Base-by-base conservation (phyloP, 2,113 vertebrate genomes). In the Lamprotornis superbus region DNA sequence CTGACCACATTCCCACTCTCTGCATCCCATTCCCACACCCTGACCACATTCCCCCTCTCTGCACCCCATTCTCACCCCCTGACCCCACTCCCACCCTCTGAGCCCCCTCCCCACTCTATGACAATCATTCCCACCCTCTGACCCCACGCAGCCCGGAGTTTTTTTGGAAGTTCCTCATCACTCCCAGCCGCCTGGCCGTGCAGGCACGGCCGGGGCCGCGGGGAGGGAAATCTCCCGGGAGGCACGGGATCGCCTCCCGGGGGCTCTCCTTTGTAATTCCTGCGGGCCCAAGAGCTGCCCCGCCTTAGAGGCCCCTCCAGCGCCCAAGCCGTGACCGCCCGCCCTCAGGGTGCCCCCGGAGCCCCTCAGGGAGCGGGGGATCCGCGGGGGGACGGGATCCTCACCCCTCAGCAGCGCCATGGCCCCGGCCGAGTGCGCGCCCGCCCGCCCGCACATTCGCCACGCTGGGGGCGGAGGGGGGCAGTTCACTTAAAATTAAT, bases 381-480 rank as follows among this genome's bases (percentile, higher is more conserved):
- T 1, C 50, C 24, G 44, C 21, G 47, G 23, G 1, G 16, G 10
- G 1, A 11, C 23, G 14, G 5, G 28, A 30, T 3, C 94, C 95
- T 97, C 95, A 97, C 98, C 98, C 97, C 98, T 53, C 69, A 98
- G 96, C 42, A 98, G 74, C 27, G 98, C 83, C 98, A 98, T 98
- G 83, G 52, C 53, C 53, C 28, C 22, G 13, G 39, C 44, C n/a
- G 10, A 22, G 8, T 19, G 14, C 23, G 7, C 37, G 3, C 47
- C 11, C 25, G 7, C 63, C 10, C 1, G 4, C 8, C 10, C 87
- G 78, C 91, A 87, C 40, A 76, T 90, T 90, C 83, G 75, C 35
- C 68, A 56, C 78, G 50, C 61, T 0, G 74, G 27, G 30, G 28
- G 63, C 37, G 25, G 46, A 33, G 11, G 14, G 17, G 17, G 12